phyloP scores from a whole-genome alignment of 2,888 invertebrate genomes.

The Chymomyza fuscimana region DNA sequence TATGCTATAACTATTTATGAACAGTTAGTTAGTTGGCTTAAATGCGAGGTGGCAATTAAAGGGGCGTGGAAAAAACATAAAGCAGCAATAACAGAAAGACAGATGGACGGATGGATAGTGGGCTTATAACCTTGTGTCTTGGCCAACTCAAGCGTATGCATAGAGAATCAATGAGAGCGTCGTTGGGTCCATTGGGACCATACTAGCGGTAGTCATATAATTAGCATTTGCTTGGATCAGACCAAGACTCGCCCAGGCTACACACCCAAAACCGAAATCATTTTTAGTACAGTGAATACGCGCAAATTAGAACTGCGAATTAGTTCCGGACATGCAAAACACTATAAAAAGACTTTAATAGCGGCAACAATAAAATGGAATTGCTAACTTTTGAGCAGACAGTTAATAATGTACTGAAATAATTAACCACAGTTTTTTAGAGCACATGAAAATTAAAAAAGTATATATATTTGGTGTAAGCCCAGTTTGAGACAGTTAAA shows the following conservation, averaged over 20 bases:
- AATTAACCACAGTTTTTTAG: no score
- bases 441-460: no score
- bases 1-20: constrained; percentile 76
- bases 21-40: constrained; percentile 75
- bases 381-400: no score
- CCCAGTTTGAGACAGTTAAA: no score
- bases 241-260: constrained; percentile 62
- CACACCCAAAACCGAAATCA: constrained; percentile 33
- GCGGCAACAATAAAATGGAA: no score
- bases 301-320: background rate
- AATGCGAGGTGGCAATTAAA: constrained; percentile 75
- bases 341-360: no score
- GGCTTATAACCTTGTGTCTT: constrained; percentile 59
- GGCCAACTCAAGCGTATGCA: background rate
- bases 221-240: constrained; percentile 63
- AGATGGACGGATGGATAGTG: background rate
- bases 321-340: background rate
- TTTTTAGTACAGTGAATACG: background rate
- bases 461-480: no score
- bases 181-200: constrained; percentile 20
- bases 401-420: no score
- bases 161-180: constrained; percentile 52
- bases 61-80: constrained; percentile 54
- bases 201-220: constrained; percentile 58
- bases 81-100: constrained; percentile 28